Evolutionary conservation across 2,888 invertebrate genomes (phyloP).

Genomic region (Pheosia gnoma): DNA sequence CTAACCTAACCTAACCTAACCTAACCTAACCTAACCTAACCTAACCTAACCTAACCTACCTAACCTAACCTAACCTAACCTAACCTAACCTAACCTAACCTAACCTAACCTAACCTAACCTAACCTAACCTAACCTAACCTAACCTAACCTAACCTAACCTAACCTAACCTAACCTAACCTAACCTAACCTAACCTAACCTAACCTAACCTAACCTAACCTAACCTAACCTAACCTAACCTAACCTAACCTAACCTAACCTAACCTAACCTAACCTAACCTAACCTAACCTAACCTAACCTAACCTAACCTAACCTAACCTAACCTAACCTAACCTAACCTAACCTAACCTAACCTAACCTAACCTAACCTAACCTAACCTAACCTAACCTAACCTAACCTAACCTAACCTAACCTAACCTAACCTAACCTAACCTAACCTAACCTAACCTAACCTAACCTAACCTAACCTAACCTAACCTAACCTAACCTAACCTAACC

Average conservation of each 20-base stretch:
- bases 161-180: constrained; percentile 25
- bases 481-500: too few species aligned
- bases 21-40: too few species aligned
- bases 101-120: constrained; percentile 26
- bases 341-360: constrained; percentile 29
- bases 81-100: constrained; percentile 25
- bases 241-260: constrained; percentile 27
- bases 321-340: constrained; percentile 28
- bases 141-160: constrained; percentile 26
- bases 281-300: constrained; percentile 27
- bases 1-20: too few species aligned
- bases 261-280: constrained; percentile 28
- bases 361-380: constrained; percentile 15
- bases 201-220: constrained; percentile 27
- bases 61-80: constrained; percentile 19
- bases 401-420: constrained; percentile 29
- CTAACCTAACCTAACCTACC: constrained; percentile 1
- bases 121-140: constrained; percentile 26
- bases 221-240: constrained; percentile 26
- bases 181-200: constrained; percentile 23
- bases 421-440: constrained; percentile 34
- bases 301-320: constrained; percentile 33
- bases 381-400: constrained; percentile 18
- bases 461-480: too few species aligned
- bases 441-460: too few species aligned